These are phyloP conservation scores for Cataglyphis hispanica DNA, from an alignment of 1,140 invertebrate genomes.

Conservation along the genomic window DNA sequence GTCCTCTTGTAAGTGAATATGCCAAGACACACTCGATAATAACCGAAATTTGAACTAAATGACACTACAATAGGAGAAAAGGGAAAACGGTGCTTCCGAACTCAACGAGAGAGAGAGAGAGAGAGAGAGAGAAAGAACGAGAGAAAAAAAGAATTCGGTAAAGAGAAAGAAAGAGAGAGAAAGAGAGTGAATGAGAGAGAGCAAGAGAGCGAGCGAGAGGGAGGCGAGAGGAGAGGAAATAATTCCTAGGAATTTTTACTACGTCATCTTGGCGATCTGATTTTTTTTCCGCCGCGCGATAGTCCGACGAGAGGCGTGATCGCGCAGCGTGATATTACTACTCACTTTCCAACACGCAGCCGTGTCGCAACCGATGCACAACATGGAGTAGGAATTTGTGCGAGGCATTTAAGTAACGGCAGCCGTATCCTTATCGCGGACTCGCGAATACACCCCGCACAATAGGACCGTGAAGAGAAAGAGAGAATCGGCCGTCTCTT, in stretches of 20 bases:
- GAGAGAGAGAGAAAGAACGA: not conserved
- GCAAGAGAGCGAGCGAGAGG: not conserved
- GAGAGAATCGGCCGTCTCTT: slow-evolving; percentile 53
- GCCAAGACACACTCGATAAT: slow-evolving; percentile 9
- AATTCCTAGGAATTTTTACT: slow-evolving; percentile 62
- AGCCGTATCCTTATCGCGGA: slow-evolving; percentile 68
- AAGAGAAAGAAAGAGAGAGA: slow-evolving; percentile 1
- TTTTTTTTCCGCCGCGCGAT: slow-evolving; percentile 41
- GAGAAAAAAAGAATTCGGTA: not conserved
- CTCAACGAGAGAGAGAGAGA: slow-evolving; percentile 30
- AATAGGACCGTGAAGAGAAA: slow-evolving; percentile 33
- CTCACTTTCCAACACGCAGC: slow-evolving; percentile 82
- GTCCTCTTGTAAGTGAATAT: not conserved
- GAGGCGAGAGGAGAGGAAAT: slow-evolving; percentile 26
- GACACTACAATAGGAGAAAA: not conserved
- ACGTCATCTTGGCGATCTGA: slow-evolving; percentile 62
- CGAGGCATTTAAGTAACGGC: slow-evolving; percentile 80
- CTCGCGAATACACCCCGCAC: slow-evolving; percentile 38
- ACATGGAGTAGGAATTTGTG: slow-evolving; percentile 82
- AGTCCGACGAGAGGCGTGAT: slow-evolving; percentile 56
- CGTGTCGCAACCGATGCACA: slow-evolving; percentile 82
- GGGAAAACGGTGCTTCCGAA: slow-evolving; percentile 13
- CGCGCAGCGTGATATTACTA: slow-evolving; percentile 69
- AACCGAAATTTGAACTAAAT: slow-evolving; percentile 36
- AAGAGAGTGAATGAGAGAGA: slow-evolving; percentile 32